phyloP scores from a whole-genome alignment of 2,113 vertebrate species.

The Mellivora capensis region DNA sequence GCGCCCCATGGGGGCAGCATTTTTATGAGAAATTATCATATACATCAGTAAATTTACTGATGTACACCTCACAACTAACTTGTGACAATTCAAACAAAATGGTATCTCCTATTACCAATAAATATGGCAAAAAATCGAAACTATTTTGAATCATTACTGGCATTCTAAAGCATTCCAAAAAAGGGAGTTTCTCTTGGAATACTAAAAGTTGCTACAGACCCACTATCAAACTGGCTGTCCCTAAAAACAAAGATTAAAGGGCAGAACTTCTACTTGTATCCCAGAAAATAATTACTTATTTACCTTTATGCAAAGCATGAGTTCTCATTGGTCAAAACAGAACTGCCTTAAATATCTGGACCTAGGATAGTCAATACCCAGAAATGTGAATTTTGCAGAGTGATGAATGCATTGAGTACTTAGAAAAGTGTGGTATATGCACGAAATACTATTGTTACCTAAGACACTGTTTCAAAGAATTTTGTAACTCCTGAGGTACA shows the following conservation, averaged over 20 bases:
- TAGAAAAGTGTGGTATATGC: background rate
- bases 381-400: background rate
- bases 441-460: background rate
- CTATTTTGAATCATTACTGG: background rate
- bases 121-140: background rate
- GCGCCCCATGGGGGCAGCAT: background rate
- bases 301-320: background rate
- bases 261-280: background rate
- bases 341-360: background rate
- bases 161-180: conserved; percentile 5
- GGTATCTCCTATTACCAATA: background rate
- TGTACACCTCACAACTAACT: conserved; percentile 6
- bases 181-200: background rate
- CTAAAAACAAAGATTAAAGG: background rate
- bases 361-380: background rate
- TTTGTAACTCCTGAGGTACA: background rate
- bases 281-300: background rate
- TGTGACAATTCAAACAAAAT: conserved; percentile 46
- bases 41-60: background rate
- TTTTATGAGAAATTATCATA: background rate
- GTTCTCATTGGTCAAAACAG: background rate
- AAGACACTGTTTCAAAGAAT: conserved; percentile 2
- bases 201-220: background rate
- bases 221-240: background rate
- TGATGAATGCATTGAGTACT: background rate